Conservation (phyloP, 1,140 invertebrate genomes). For the Drosophila simulans region DNA sequence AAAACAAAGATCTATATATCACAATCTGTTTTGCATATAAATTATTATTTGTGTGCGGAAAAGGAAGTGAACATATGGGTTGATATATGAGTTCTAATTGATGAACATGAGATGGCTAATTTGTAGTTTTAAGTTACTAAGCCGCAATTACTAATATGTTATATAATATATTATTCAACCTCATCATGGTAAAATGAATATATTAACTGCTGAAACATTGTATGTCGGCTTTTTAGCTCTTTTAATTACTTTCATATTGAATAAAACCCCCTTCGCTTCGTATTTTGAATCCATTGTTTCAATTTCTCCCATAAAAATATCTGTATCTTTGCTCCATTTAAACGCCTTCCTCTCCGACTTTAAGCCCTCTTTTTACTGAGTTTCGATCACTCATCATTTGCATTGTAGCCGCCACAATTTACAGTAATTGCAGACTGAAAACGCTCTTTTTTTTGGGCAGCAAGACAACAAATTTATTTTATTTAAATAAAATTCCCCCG, state of each 20-base stretch:
- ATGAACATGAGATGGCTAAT: not conserved
- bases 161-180: no score
- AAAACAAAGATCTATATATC: conserved; percentile 12
- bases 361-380: not conserved
- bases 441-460: conserved; percentile 39
- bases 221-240: no score
- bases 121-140: not conserved
- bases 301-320: conserved; percentile 9
- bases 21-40: not conserved
- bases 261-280: not conserved
- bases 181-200: no score
- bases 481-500: conserved; percentile 71
- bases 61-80: conserved; percentile 3
- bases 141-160: not conserved
- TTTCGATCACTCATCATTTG: conserved; percentile 47
- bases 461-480: conserved; percentile 75
- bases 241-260: not conserved
- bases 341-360: conserved; percentile 3
- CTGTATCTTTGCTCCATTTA: conserved; percentile 9
- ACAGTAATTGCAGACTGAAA: conserved; percentile 62
- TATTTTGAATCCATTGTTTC: not conserved
- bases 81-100: not conserved
- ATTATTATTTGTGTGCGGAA: conserved; percentile 11
- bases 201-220: no score
- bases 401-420: conserved; percentile 54